Base-by-base conservation (phyloP, 2,888 invertebrate species). In the Crocallis elinguaria region DNA sequence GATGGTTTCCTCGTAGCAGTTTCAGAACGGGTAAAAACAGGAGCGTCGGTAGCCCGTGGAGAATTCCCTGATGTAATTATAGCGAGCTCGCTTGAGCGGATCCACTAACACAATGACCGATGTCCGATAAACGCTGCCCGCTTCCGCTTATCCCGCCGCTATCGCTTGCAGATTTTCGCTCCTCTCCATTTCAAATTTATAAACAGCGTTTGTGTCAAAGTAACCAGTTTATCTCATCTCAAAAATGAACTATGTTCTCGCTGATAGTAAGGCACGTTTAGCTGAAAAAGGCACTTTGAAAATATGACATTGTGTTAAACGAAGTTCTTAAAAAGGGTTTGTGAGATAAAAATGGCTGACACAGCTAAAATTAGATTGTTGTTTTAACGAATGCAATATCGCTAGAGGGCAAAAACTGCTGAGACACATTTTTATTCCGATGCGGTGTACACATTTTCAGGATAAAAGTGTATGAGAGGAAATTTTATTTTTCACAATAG, bases 51-150 rank as follows among this genome's bases (percentile, higher is more conserved):
- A 70, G 67, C 65, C 57, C 63, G 67, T 66, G 56, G 71, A 64
- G 69, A 84, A 86, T 87, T 89, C 89, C 88, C 89, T 80, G 81
- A 88, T 86, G 88, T 86, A 88, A 89, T 89, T 89, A 89, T 79
- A 62, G 73, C 57, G 73, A 75, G 74, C 79, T 75, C 75, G 81
- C 71, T 75, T 75, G 83, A 81, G 77, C 82, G 82, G 69, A 66
- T 78, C 75, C 69, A 67, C 77, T 86, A 86, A 87, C 83, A 86
- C 85, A 85, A 86, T 84, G 87, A 84, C 84, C 84, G 80, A 74
- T 78, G 82, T 69, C 74, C 79, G 79, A 75, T 78, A 80, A 77
- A 68, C 70, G 71, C 59, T 54, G 64, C 57, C 48, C 69, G 66
- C 69, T 68, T 60, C 41, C 57, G 57, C 64, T 46, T 59, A 46